These are phyloP conservation scores for Catostylus mosaicus DNA, from an alignment of 30 jellyfish, hydroid and myxozoan genomes.

Conservation along the genomic window DNA sequence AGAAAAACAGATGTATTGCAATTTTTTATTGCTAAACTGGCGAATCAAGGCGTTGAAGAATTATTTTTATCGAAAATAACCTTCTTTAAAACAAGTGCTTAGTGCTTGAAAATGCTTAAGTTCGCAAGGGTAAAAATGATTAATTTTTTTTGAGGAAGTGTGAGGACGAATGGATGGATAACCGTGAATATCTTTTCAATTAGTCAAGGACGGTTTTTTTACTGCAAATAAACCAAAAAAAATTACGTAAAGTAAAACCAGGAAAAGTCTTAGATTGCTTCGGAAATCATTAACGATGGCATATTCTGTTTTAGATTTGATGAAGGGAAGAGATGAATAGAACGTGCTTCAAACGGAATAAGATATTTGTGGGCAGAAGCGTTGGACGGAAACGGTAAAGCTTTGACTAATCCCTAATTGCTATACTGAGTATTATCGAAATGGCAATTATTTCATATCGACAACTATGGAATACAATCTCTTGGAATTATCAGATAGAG, in stretches of 20 bases:
- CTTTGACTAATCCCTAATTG: slow-evolving; percentile 7
- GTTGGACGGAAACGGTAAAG: slow-evolving; percentile 38
- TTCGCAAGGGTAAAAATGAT: too few relatives aligned
- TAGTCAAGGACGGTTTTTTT: too few relatives aligned
- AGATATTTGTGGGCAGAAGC: slow-evolving; percentile 3
- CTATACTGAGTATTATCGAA: neutral
- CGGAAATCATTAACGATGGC: slow-evolving; percentile 39
- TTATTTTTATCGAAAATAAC: too few relatives aligned
- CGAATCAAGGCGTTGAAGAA: too few relatives aligned
- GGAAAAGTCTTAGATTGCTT: neutral
- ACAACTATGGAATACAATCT: neutral
- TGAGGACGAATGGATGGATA: too few relatives aligned
- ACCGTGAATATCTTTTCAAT: too few relatives aligned
- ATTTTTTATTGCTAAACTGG: too few relatives aligned
- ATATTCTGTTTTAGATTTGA: slow-evolving; percentile 29
- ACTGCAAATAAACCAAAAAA: too few relatives aligned
- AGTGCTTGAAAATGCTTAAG: too few relatives aligned
- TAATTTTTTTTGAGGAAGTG: too few relatives aligned
- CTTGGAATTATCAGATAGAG: neutral
- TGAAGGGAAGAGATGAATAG: slow-evolving; percentile 33
- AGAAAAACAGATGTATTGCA: too few relatives aligned
- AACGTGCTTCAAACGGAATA: slow-evolving; percentile 22
- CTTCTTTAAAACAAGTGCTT: too few relatives aligned
- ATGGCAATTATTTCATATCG: neutral
- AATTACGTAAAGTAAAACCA: neutral